phyloP scores from a whole-genome alignment of 1,140 invertebrate species.

The Mylabris phalerata region DNA sequence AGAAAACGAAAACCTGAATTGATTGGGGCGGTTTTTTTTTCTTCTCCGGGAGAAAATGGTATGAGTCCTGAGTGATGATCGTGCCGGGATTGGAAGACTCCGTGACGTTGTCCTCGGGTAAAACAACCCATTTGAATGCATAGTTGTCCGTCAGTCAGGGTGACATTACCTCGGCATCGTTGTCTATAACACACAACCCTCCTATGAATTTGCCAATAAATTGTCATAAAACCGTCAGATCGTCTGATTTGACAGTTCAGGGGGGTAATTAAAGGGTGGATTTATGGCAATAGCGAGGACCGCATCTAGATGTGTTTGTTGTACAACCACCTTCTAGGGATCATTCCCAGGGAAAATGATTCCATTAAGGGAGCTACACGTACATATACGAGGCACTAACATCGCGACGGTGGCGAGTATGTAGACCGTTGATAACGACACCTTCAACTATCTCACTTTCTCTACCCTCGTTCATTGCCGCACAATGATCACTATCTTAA shows the following conservation, averaged over 20 bases:
- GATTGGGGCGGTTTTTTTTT: background rate
- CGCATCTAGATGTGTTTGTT: slow-evolving; percentile 35
- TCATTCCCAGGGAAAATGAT: slow-evolving; percentile 12
- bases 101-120: slow-evolving; percentile 38
- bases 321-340: slow-evolving; percentile 17
- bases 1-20: background rate
- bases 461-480: too few relatives aligned
- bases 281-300: slow-evolving; percentile 48
- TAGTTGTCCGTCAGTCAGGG: slow-evolving; percentile 59
- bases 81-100: slow-evolving; percentile 12
- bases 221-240: slow-evolving; percentile 64
- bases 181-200: slow-evolving; percentile 40
- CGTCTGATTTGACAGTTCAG: slow-evolving; percentile 56
- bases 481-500: slow-evolving; percentile 16
- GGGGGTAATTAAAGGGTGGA: slow-evolving; percentile 60
- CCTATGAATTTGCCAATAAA: slow-evolving; percentile 52
- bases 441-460: background rate
- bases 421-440: slow-evolving; percentile 15
- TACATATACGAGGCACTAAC: background rate
- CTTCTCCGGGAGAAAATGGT: background rate
- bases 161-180: slow-evolving; percentile 47
- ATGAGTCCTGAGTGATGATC: slow-evolving; percentile 6
- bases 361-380: slow-evolving; percentile 13
- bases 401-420: slow-evolving; percentile 9
- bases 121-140: slow-evolving; percentile 64